Evolutionary conservation across 92 coral and sea anemone genomes (phyloP), one percentile per base, ranked within the genome.

Genomic region (Porites lobata): DNA sequence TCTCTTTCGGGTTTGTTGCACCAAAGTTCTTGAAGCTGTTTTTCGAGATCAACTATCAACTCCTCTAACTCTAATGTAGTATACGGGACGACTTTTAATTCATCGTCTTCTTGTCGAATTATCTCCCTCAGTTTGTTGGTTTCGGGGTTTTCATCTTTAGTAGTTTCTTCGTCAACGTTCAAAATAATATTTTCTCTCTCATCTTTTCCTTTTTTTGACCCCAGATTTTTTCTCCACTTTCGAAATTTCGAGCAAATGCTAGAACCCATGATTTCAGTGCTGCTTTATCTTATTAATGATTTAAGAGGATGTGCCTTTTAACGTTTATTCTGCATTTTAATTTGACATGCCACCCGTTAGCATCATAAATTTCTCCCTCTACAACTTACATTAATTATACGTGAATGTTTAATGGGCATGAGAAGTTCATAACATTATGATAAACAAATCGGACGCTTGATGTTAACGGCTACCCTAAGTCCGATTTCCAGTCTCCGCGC

Each of bases 181-280:
- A 83, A 59, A 19, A 57, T 32, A 1, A 59, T 24, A 24, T 24
- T 24, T 1, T 24, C 26, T 1, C 0, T 1, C 26, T 24, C 9
- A 8, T 0, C 29, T 13, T 6, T 74, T 24, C 38, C 50, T 74
- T 73, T 62, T 18, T 56, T 20, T 6, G 65, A 62, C 47, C 47
- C 47, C 14, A 73, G 69, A 14, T 22, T 50, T 84, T 84, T 84
- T 51, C 87, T 73, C 80, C 80, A 74, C 18, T 84, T 73, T 62
- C 81, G 62, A 24, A 84, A 13, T 52, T 65, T 74, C 9, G 80
- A 73, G 19, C 87, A 84, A 64, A 84, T 63, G 65, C 80, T 74
- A n/a, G 87, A 74, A 1, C 87, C 87, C 87, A 84, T 84, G 64
- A 32, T 72, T 43, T 47, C 6, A 21, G 8, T 83, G 38, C 19